A percentile compares a stretch with the other conserved stretches of the same genome.
phyloP scores from a whole-genome alignment of 2,113 vertebrate genomes.

The Vulpes lagopus region DNA sequence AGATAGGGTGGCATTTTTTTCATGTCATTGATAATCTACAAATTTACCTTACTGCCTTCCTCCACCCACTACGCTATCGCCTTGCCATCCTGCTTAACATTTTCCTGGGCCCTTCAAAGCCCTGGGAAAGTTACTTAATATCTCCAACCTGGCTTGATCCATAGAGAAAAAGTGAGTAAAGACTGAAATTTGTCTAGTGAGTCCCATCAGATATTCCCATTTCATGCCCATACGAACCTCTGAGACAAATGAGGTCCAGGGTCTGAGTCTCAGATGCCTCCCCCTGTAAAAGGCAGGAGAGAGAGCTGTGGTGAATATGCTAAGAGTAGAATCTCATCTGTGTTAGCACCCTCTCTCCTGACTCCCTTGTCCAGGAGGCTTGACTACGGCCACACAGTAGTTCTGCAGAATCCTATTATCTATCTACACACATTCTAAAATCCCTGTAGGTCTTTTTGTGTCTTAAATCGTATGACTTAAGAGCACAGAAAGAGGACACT shows the following conservation, averaged over 20 bases:
- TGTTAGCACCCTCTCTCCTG: too few species aligned
- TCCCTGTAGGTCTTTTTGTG: not conserved
- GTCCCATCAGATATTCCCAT: constrained; percentile 33
- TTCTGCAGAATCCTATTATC: not conserved
- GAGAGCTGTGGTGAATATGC: not conserved
- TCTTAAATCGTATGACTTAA: not conserved
- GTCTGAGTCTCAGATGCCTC: not conserved
- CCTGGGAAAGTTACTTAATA: not conserved
- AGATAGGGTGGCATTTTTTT: not conserved
- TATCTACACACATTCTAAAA: not conserved
- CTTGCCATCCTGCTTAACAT: not conserved
- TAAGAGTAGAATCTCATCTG: not conserved
- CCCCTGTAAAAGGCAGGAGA: not conserved
- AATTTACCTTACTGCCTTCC: not conserved
- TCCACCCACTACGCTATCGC: not conserved
- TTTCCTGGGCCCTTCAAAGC: not conserved
- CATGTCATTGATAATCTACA: not conserved
- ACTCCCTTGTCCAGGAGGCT: not conserved
- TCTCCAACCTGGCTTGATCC: not conserved
- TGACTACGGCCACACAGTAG: not conserved
- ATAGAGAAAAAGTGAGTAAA: not conserved
- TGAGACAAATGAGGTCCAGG: constrained; percentile 23
- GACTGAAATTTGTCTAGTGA: constrained; percentile 13
- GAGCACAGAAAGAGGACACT: constrained; percentile 24
- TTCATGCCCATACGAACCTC: not conserved